These are phyloP conservation scores for Volucella zonaria DNA, from an alignment of 2,888 invertebrate genomes.

Conservation along the genomic window DNA sequence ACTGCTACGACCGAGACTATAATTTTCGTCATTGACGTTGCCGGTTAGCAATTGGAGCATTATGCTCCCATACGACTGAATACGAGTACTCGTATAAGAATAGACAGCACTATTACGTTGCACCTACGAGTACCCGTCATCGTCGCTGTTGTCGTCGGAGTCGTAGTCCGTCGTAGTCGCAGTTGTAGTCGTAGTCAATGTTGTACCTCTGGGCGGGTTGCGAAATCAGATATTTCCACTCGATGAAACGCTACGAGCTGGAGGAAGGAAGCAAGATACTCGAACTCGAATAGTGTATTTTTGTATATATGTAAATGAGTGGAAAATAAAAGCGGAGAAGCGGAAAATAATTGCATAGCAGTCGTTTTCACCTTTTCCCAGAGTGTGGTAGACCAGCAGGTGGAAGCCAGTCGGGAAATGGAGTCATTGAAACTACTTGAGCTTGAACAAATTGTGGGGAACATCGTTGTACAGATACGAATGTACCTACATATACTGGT, in stretches of 20 bases:
- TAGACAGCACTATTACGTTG: conserved; percentile 33
- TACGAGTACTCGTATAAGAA: no score
- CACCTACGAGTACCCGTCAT: not conserved
- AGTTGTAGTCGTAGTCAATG: not conserved
- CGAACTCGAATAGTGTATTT: conserved; percentile 28
- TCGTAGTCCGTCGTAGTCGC: conserved; percentile 3
- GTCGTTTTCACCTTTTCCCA: conserved; percentile 64
- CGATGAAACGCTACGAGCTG: conserved; percentile 43
- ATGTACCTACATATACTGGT: not conserved
- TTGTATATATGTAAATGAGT: conserved; percentile 56
- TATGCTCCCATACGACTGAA: conserved; percentile 30
- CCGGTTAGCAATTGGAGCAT: conserved; percentile 58
- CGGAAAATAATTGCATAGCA: conserved; percentile 62
- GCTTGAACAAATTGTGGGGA: conserved; percentile 33
- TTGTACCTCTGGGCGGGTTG: conserved; percentile 42
- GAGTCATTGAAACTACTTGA: conserved; percentile 65
- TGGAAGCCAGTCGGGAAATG: conserved; percentile 42
- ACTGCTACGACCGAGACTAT: conserved; percentile 32
- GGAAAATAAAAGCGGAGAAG: conserved; percentile 63
- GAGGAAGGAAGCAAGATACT: conserved; percentile 20
- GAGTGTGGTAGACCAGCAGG: conserved; percentile 29
- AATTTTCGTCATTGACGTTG: conserved; percentile 59
- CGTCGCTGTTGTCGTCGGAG: not conserved
- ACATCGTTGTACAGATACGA: no score
- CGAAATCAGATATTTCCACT: conserved; percentile 59